Evolutionary conservation across 2,797 vertebrate genomes (phyloP), one percentile per base, ranked within the genome.

Genomic region (Neolamprologus multifasciatus): DNA sequence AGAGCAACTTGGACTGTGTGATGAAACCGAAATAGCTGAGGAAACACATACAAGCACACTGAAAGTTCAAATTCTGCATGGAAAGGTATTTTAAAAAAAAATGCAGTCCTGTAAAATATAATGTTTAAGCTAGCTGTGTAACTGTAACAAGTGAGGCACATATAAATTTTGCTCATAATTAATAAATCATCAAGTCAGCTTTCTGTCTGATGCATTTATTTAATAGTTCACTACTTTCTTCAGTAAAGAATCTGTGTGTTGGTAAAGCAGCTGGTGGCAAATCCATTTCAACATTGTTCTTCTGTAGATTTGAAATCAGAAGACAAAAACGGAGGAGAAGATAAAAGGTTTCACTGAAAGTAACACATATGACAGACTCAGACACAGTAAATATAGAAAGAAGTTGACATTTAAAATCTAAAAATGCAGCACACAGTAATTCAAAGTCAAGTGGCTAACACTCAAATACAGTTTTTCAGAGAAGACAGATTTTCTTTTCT

Each of bases 161-260:
- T 12, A 64, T 64, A 36, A 0, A 64, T 36, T 64, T 64, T 0
- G 1, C 19, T 36, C 59, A 64, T 13, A 36, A 64, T 64, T 64
- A 64, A 8, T 36, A 36, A 64, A 64, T 36, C 59, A 64, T 36
- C 31, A 36, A 64, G 59, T 36, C 31, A 19, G 3, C 17, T n/a
- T 64, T 64, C 17, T 36, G 31, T 64, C 31, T 64, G 7, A 64
- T 36, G 10, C 1, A 36, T n/a, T 64, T 36, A 64, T 36, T 64
- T 64, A 36, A 36, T 64, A 36, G 10, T 36, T 8, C 59, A 36
- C 31, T 64, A 36, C 10, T 36, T 64, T 64, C 19, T n/a, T 64
- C 19, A 64, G 10, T 64, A 36, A 64, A 36, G 59, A 64, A 0
- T n/a, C 59, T 1, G 59, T 36, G 31, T 64, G 31, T 64, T 64